phyloP scores from a whole-genome alignment of 1,140 invertebrate species.

The Diorhabda elongata region DNA sequence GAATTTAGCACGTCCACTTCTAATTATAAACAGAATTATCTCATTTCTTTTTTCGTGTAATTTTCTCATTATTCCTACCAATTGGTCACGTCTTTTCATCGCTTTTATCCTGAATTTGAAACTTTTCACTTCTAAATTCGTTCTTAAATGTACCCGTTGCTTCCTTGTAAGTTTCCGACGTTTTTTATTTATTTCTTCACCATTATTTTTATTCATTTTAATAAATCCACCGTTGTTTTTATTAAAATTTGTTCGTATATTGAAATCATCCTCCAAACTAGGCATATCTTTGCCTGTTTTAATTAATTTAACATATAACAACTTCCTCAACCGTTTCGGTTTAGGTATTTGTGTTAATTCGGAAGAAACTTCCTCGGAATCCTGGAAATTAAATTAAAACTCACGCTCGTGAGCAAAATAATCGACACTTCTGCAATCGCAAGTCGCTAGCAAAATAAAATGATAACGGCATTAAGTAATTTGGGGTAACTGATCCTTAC shows the following conservation, averaged over 20 bases:
- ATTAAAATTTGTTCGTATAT: not conserved
- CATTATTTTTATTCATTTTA: not conserved
- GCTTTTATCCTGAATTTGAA: constrained; percentile 14
- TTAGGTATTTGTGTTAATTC: not conserved
- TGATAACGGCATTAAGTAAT: no score
- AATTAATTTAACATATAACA: constrained; percentile 6
- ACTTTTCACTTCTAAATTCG: constrained; percentile 7
- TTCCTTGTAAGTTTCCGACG: constrained; percentile 9
- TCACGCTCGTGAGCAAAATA: no score
- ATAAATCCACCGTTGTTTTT: no score
- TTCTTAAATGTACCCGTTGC: not conserved
- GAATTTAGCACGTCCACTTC: constrained; percentile 15
- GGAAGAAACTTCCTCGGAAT: no score
- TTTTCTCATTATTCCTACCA: constrained; percentile 22
- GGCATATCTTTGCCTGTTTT: constrained; percentile 12
- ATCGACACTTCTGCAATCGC: no score
- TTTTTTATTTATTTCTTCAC: constrained; percentile 6
- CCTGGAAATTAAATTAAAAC: no score
- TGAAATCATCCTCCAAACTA: not conserved
- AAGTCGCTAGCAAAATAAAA: no score
- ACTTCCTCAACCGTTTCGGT: constrained; percentile 2
- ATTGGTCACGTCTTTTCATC: constrained; percentile 20
- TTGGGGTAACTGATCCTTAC: no score
- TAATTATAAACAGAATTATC: not conserved
- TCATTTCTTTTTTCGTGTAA: constrained; percentile 12